Evolutionary conservation across 2,113 vertebrate species (phyloP).

Genomic region (Atherinomorus stipes): DNA sequence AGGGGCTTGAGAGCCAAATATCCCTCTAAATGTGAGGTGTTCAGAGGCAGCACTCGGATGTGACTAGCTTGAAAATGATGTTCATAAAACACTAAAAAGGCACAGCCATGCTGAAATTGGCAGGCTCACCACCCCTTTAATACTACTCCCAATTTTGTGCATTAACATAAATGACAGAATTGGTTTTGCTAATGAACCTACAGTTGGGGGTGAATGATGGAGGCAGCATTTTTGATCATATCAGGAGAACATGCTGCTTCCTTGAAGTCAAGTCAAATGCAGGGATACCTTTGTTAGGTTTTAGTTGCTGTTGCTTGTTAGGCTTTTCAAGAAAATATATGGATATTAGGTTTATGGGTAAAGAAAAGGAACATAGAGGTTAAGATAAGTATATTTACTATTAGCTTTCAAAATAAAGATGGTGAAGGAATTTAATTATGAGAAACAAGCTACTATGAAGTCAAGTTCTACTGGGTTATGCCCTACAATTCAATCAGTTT

Average conservation of each 20-base stretch:
- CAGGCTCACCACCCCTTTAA: slow-evolving; percentile 23
- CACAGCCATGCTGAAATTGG: slow-evolving; percentile 37
- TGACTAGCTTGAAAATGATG: slow-evolving; percentile 47
- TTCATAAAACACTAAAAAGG: slow-evolving; percentile 14
- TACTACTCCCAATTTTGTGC: slow-evolving; percentile 37
- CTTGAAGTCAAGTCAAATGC: slow-evolving; percentile 50
- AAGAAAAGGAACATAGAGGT: slow-evolving; percentile 18
- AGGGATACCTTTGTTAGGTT: slow-evolving; percentile 21
- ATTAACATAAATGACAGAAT: slow-evolving; percentile 57
- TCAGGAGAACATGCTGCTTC: slow-evolving; percentile 7
- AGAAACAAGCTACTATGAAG: slow-evolving; percentile 10
- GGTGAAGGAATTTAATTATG: slow-evolving; percentile 9
- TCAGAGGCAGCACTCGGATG: slow-evolving; percentile 31
- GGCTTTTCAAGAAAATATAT: slow-evolving; percentile 3
- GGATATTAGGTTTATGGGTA: slow-evolving; percentile 10
- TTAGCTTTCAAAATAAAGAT: slow-evolving; percentile 18
- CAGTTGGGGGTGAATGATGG: slow-evolving; percentile 53
- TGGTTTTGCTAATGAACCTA: slow-evolving; percentile 58
- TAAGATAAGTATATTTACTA: slow-evolving; percentile 27
- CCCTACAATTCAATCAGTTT: neutral
- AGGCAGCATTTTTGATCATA: slow-evolving; percentile 29
- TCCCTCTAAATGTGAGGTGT: slow-evolving; percentile 50
- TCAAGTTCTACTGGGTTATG: neutral
- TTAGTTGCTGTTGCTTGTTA: slow-evolving; percentile 13
- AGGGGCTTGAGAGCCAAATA: slow-evolving; percentile 50